These are phyloP conservation scores for Polyploca ridens DNA, from an alignment of 2,888 invertebrate species.

Conservation along the genomic window DNA sequence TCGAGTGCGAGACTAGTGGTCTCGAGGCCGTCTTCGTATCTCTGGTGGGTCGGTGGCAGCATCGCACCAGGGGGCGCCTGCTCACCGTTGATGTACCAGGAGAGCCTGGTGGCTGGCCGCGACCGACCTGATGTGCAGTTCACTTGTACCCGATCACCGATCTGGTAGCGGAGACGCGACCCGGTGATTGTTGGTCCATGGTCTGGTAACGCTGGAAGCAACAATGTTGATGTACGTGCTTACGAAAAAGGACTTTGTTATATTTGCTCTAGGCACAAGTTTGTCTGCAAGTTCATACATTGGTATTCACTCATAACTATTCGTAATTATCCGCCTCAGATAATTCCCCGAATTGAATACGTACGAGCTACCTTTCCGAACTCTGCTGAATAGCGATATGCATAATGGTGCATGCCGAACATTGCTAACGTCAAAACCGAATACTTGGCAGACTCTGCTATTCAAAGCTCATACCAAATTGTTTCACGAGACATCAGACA, in stretches of 20 bases:
- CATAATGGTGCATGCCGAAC: not conserved
- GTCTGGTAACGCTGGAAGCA: constrained; percentile 89
- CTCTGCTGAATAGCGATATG: not conserved
- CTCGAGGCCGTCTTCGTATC: constrained; percentile 87
- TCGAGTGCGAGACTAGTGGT: constrained; percentile 91
- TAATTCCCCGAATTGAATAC: not conserved
- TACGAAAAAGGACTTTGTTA: not conserved
- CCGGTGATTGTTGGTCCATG: constrained; percentile 93
- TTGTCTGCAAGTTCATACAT: not conserved
- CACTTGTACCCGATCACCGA: constrained; percentile 91
- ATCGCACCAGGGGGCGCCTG: constrained; percentile 85
- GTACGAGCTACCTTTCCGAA: not conserved
- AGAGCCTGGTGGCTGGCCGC: constrained; percentile 91
- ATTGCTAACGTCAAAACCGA: not conserved
- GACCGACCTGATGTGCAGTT: constrained; percentile 94
- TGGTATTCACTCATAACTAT: too few species aligned
- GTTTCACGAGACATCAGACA: not conserved
- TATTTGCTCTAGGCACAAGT: too few species aligned
- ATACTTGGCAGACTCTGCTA: not conserved
- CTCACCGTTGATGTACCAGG: constrained; percentile 95
- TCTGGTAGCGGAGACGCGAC: constrained; percentile 91
- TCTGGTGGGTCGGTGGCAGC: constrained; percentile 75
- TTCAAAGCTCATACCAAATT: not conserved
- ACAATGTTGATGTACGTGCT: not conserved
- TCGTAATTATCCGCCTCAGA: not conserved